These are phyloP conservation scores for Ophonus ardosiacus DNA, from an alignment of 2,888 invertebrate genomes.

Conservation along the genomic window DNA sequence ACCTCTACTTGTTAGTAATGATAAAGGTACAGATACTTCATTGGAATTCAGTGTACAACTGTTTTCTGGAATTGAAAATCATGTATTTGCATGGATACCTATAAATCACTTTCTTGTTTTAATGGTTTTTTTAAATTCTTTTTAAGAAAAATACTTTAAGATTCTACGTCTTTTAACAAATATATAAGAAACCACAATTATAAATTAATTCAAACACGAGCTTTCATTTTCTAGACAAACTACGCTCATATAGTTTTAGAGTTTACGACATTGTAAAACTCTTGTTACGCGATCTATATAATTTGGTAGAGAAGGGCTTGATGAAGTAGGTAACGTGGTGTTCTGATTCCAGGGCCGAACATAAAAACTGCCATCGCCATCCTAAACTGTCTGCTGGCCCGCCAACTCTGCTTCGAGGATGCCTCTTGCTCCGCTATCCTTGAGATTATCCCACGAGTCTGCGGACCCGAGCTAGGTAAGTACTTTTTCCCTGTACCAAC, in stretches of 20 bases:
- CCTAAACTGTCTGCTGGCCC: constrained; percentile 91
- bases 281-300: constrained; percentile 26
- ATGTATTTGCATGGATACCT: too few species aligned
- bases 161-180: too few species aligned
- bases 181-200: too few species aligned
- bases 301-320: not conserved
- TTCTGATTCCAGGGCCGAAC: constrained; percentile 82
- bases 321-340: constrained; percentile 38
- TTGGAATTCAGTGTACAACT: too few species aligned
- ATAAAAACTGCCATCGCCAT: constrained; percentile 88
- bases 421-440: constrained; percentile 93
- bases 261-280: constrained; percentile 1
- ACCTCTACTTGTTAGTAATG: too few species aligned
- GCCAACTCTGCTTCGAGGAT: constrained; percentile 94
- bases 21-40: too few species aligned
- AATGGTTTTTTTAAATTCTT: too few species aligned
- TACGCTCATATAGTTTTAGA: not conserved
- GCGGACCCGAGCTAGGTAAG: constrained; percentile 94
- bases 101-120: too few species aligned
- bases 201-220: too few species aligned
- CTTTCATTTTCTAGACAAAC: too few species aligned
- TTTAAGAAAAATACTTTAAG: too few species aligned
- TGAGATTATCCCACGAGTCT: constrained; percentile 93
- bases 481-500: constrained; percentile 66
- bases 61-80: too few species aligned